Base-by-base conservation (phyloP, 2,797 vertebrate species). In the Peromyscus eremicus region DNA sequence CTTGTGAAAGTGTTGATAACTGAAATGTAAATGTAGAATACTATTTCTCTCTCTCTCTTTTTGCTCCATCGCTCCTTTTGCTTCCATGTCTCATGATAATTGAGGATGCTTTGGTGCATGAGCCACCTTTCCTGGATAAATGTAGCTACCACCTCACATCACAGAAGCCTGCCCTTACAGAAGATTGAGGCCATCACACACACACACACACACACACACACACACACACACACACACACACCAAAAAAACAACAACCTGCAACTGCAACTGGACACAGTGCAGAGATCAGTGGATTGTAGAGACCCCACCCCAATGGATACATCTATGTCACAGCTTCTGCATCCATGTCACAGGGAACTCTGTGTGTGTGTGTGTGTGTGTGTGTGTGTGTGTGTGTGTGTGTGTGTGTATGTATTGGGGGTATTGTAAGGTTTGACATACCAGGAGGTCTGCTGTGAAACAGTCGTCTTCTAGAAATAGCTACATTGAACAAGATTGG, bases 11-110 rank as follows among this genome's bases (percentile, higher is more conserved):
- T 80, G 43, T 95, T 96, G 85, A 10, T 37, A 84, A 94, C 49
- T 82, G 76, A 62, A 91, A 52, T 79, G 62, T 89, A 94, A 92
- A 94, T 57, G 6, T 80, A 68, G 94, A 92, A 64, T 85, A 57
- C 2, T 40, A 10, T 81, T 95, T 92, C 11, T 95, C 19, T 92
- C 32, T 70, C n/a, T 52, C 73, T 88, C 62, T 25, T 14, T 93
- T 68, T 85, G 29, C 13, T 23, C n/a, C 6, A 52, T 91, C 62
- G 43, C 89, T 91, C 34, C 66, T 88, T 97, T 93, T 92, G 81
- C 83, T 95, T 94, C n/a, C 21, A 75, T 91, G 37, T 40, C 83
- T 32, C 16, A 79, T 89, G 73, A 73, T 88, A 64, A 89, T 76
- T 81, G 75, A 93, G 93, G 57, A 73, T 81, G 86, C 8, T 95